phyloP scores from a whole-genome alignment of 2,113 vertebrate genomes.

The Sterrhoptilus dennistouni region DNA sequence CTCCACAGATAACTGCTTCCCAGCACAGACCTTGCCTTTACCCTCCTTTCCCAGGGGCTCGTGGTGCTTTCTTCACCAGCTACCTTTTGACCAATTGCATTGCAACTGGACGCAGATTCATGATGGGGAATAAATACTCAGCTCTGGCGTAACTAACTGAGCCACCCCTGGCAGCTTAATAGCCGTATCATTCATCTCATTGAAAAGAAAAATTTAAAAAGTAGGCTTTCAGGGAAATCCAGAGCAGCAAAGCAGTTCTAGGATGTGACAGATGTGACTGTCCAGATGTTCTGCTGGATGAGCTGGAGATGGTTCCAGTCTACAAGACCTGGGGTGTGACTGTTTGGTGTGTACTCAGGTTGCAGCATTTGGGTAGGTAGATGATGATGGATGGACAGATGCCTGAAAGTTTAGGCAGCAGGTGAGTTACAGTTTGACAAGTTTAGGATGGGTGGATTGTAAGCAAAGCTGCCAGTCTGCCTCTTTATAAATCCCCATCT shows the following conservation, averaged over 20 bases:
- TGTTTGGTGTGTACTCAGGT: not conserved
- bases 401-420: not conserved
- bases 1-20: not conserved
- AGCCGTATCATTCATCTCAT: not conserved
- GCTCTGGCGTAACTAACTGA: not conserved
- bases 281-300: not conserved
- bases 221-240: not conserved
- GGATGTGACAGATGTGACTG: not conserved
- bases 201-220: not conserved
- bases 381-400: not conserved
- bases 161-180: rapidly evolving
- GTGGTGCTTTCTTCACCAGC: not conserved
- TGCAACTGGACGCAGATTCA: rapidly evolving
- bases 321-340: not conserved
- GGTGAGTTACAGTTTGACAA: not conserved
- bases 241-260: not conserved
- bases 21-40: not conserved
- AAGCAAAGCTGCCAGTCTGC: not conserved
- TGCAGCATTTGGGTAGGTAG: not conserved
- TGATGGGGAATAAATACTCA: not conserved
- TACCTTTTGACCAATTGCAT: not conserved
- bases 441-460: not conserved
- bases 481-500: not conserved
- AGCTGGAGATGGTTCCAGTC: not conserved
- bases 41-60: not conserved